Base-by-base conservation (phyloP, 2,888 invertebrate genomes). In the Cosmia pyralina region DNA sequence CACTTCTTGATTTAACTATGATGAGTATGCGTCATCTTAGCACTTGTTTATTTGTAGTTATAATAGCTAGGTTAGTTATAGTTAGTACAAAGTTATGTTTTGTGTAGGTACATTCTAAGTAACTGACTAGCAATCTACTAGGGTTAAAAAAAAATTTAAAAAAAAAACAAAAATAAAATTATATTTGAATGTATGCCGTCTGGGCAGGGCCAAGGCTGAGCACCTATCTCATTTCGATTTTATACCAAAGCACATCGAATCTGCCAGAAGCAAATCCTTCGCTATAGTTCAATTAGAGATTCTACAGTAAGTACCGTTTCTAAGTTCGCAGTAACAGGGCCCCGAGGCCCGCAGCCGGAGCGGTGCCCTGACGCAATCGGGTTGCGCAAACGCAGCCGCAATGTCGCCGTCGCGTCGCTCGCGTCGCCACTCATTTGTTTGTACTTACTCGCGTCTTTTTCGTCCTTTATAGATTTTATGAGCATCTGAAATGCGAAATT, bases 311-410 rank as follows among this genome's bases (percentile, higher is more conserved):
- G 59, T 41, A 38, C 70, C 46, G 70, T 86, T 83, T 76, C 76
- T 77, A 73, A 75, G 69, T 73, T 75, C 69, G 59, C 72, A 48
- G 77, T 82, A 79, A 75, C 76, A 75, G 75, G 66, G 68, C 72
- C 69, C 69, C 71, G 66, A 71, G 77, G 69, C 72, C 69, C 71
- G 59, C 44, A 80, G 79, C 77, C 73, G 70, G 71, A 85, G 81
- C 83, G 72, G 74, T 80, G 82, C 83, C 79, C 83, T 89, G 89
- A 87, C 89, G 88, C 90, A 91, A 90, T 76, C 60, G 52, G 22
- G 71, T 91, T 90, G 89, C 89, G 91, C 88, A 91, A 91, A 82
- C 79, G 78, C 74, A 81, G 79, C 69, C 62, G 58, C 65, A 69
- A 69, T 70, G 6, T 38, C 38, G 38, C 38, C 72, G 70, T 28